Evolutionary conservation across 2,888 invertebrate species (phyloP).

Genomic region (Apodemia duryi): DNA sequence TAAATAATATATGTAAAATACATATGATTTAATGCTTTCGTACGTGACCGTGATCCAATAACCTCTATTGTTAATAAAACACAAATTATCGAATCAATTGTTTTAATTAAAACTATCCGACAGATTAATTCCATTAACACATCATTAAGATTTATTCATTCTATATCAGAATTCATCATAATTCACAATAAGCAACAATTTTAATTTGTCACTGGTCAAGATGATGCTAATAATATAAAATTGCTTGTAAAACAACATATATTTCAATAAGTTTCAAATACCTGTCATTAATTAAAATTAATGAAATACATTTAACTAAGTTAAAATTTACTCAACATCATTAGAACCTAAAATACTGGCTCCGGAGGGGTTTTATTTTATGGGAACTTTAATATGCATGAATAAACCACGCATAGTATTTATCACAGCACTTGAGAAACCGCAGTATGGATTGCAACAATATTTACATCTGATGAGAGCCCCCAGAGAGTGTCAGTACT

Average conservation of each 20-base stretch:
- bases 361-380: background rate
- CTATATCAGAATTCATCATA: slow-evolving; percentile 6
- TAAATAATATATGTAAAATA: no score
- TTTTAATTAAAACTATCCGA: slow-evolving; percentile 12
- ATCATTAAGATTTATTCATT: slow-evolving; percentile 2
- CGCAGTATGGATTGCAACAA: slow-evolving; percentile 56
- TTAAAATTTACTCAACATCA: background rate
- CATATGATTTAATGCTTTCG: no score
- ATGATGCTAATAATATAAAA: slow-evolving; percentile 1
- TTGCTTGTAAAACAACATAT: slow-evolving; percentile 4
- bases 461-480: slow-evolving; percentile 47
- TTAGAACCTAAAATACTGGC: slow-evolving; percentile 8
- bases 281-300: slow-evolving; percentile 11
- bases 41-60: no score
- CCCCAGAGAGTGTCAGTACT: slow-evolving; percentile 51
- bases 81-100: slow-evolving; percentile 4
- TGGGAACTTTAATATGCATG: slow-evolving; percentile 8
- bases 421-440: slow-evolving; percentile 74
- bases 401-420: slow-evolving; percentile 20
- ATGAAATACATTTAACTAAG: slow-evolving; percentile 13
- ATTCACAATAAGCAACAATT: slow-evolving; percentile 1
- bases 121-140: slow-evolving; percentile 7
- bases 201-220: slow-evolving; percentile 13
- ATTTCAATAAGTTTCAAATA: slow-evolving; percentile 1
- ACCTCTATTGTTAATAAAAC: background rate